Evolutionary conservation across 1,140 invertebrate species (phyloP).

Genomic region (Ceratitis capitata): DNA sequence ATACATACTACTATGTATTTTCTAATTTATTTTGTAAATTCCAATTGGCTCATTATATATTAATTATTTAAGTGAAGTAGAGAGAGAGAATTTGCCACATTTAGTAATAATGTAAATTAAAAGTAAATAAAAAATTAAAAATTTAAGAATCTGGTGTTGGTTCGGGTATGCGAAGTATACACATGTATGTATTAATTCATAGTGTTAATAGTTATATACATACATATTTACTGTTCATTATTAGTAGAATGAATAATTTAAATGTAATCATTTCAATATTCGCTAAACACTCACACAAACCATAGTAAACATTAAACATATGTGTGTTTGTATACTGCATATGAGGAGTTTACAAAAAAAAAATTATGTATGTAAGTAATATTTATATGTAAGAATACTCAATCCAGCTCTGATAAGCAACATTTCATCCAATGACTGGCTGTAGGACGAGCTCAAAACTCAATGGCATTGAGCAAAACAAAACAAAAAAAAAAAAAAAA

Average conservation of each 20-base stretch:
- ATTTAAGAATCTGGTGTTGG: not conserved
- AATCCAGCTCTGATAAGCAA: not conserved
- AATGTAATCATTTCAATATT: too few species aligned
- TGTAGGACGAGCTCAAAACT: not conserved
- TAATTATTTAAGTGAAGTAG: too few species aligned
- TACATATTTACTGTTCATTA: too few species aligned
- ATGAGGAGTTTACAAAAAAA: too few species aligned
- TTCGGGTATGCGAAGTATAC: not conserved
- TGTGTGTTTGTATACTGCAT: not conserved
- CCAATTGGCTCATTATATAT: not conserved
- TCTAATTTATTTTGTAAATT: conserved; percentile 18
- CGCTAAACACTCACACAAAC: not conserved
- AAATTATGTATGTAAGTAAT: not conserved
- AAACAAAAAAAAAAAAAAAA: not conserved
- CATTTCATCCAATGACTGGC: not conserved
- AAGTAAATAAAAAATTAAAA: not conserved
- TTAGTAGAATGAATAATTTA: too few species aligned
- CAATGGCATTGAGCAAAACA: not conserved
- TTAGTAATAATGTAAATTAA: not conserved
- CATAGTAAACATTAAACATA: not conserved
- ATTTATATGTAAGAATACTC: conserved; percentile 29
- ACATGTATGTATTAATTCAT: too few species aligned
- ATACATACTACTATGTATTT: too few species aligned
- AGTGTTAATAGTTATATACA: not conserved
- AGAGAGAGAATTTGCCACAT: not conserved